Evolutionary conservation across 2,888 invertebrate species (phyloP), one percentile per base, ranked within the genome.

Genomic region (Mycalesis mineus): DNA sequence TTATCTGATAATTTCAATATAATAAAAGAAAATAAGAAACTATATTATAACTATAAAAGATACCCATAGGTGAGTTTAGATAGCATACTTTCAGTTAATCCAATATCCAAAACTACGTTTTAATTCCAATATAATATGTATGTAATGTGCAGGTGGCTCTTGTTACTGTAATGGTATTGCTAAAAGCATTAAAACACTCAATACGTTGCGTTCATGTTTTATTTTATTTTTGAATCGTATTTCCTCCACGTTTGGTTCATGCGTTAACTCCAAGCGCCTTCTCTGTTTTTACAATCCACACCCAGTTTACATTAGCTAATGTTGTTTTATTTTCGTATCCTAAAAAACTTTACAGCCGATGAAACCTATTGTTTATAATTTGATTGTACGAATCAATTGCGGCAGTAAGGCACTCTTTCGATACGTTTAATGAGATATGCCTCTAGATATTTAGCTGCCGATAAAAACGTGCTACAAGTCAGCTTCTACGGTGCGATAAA

Each of bases 161-260:
- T 66, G 62, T 73, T 65, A 69, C 73, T 70, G 68, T 36, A 47
- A 68, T 45, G 31, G 37, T 68, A 74, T 22, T 68, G 65, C 68
- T 75, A 72, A 77, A 76, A 76, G 72, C 72, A 75, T 77, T 69
- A 74, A 73, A 70, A 39, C 68, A 68, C 68, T 75, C 70, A 72
- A 72, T 71, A 68, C 61, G 47, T 49, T 68, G 55, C 66, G 67
- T 69, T 66, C 72, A 71, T 69, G n/a, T 73, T 57, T 51, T 31
- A 45, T 51, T 51, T 57, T 14, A 39, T 57, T 33, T 48, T 71
- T 65, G 55, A 65, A 64, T 57, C 52, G 61, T 41, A 63, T 65
- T 62, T 61, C 54, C 55, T 59, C 55, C 55, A 53, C 51, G 65
- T 49, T 71, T 71, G 70, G 71, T 74, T 72, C 72, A 71, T 61